Conservation (phyloP, 2,888 invertebrate species). For the Polyploca ridens region DNA sequence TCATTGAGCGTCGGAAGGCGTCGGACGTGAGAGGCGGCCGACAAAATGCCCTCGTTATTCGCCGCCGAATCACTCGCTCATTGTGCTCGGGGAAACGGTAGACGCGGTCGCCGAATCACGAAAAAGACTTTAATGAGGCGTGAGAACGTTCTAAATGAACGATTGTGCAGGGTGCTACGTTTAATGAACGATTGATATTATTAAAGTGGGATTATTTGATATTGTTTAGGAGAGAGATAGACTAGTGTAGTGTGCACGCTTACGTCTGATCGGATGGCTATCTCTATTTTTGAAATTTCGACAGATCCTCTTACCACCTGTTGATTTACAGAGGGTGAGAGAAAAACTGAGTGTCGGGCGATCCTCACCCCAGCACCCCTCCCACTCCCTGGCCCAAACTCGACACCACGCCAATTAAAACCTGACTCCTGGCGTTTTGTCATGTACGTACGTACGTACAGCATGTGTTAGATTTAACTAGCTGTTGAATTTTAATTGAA, state of each 20-base stretch:
- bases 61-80: slow-evolving; percentile 84
- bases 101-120: slow-evolving; percentile 82
- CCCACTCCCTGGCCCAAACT: slow-evolving; percentile 43
- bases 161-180: slow-evolving; percentile 72
- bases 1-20: slow-evolving; percentile 85
- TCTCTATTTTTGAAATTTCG: slow-evolving; percentile 51
- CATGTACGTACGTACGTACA: slow-evolving; percentile 45
- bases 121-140: slow-evolving; percentile 84
- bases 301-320: slow-evolving; percentile 68
- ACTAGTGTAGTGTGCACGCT: slow-evolving; percentile 26
- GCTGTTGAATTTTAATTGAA: slow-evolving; percentile 52
- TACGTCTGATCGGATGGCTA: slow-evolving; percentile 34
- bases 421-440: slow-evolving; percentile 65
- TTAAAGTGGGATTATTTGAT: slow-evolving; percentile 61
- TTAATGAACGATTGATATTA: slow-evolving; percentile 81
- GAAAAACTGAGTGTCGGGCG: slow-evolving; percentile 66
- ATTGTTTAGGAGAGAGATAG: slow-evolving; percentile 41
- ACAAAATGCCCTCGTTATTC: slow-evolving; percentile 85
- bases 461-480: slow-evolving; percentile 52
- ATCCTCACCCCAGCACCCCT: slow-evolving; percentile 27
- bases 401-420: slow-evolving; percentile 76
- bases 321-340: slow-evolving; percentile 65
- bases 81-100: slow-evolving; percentile 84
- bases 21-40: slow-evolving; percentile 83
- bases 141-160: slow-evolving; percentile 82